Conservation (phyloP, 2,113 vertebrate species). For the Poeciliopsis turrubarensis region DNA sequence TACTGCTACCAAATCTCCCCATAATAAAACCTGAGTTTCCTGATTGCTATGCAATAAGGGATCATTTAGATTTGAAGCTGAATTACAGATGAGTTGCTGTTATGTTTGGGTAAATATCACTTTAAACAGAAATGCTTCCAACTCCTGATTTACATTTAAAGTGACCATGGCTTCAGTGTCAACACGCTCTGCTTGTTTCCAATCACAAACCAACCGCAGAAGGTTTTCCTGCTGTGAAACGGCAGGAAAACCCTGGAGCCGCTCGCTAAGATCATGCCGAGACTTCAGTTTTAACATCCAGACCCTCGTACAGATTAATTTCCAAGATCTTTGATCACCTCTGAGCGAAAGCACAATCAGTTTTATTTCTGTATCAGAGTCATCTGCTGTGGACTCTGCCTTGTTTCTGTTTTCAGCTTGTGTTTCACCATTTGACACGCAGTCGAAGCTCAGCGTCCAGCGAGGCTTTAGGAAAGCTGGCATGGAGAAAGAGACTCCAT, state of each 20-base stretch:
- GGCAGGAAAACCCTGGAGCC: slow-evolving; percentile 30
- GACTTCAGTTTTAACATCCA: slow-evolving; percentile 10
- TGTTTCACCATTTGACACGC: slow-evolving; percentile 6
- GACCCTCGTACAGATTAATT: slow-evolving; percentile 3
- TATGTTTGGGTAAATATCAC: background rate
- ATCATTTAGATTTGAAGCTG: background rate
- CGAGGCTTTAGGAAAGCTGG: slow-evolving; percentile 26
- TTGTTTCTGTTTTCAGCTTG: background rate
- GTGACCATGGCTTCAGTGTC: slow-evolving; percentile 40
- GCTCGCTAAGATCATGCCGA: background rate
- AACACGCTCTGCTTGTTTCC: slow-evolving; percentile 42
- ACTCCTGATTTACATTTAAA: slow-evolving; percentile 50
- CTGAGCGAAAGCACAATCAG: background rate
- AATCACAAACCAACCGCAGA: slow-evolving; percentile 8
- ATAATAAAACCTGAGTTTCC: background rate
- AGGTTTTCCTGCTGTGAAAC: slow-evolving; percentile 36
- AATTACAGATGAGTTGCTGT: too few species aligned
- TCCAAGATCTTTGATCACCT: slow-evolving; percentile 2
- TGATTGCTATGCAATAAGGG: background rate
- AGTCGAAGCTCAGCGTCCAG: slow-evolving; percentile 4
- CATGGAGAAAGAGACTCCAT: slow-evolving; percentile 19
- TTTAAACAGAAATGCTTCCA: slow-evolving; percentile 3
- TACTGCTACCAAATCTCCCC: background rate
- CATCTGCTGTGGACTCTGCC: background rate
- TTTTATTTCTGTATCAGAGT: background rate